These are phyloP conservation scores for Hystrix cristata DNA, from an alignment of 2,113 vertebrate species.

Conservation along the genomic window DNA sequence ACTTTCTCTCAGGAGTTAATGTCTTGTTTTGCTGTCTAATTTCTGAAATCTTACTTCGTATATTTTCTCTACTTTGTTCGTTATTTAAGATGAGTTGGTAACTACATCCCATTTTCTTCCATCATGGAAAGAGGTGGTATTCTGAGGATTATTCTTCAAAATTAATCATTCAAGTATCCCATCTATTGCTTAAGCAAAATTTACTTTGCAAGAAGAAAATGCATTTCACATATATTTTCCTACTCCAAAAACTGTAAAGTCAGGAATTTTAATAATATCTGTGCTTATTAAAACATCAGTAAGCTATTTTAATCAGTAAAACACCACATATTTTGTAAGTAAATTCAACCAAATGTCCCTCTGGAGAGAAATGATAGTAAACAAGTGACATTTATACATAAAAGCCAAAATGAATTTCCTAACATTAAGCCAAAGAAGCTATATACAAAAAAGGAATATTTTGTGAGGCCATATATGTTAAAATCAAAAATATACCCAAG, in stretches of 20 bases:
- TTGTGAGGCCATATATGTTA: background rate
- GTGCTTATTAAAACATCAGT: background rate
- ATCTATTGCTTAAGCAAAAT: background rate
- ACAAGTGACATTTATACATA: background rate
- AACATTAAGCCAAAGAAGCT: background rate
- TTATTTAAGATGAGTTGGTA: background rate
- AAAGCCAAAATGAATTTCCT: background rate
- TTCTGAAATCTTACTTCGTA: background rate
- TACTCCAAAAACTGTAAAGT: background rate
- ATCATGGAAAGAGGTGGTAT: background rate
- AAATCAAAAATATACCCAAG: background rate
- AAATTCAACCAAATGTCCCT: background rate
- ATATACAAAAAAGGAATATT: background rate
- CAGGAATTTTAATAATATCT: background rate
- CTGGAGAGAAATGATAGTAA: background rate
- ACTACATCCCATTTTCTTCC: background rate
- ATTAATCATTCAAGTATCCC: background rate
- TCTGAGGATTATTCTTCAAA: background rate
- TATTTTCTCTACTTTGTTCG: background rate
- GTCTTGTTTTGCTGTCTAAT: background rate
- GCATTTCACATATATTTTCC: background rate
- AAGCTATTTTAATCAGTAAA: background rate
- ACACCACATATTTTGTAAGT: background rate
- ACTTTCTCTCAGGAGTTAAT: background rate
- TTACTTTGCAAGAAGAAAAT: background rate